phyloP scores from a whole-genome alignment of 2,113 vertebrate genomes.

The Tiliqua scincoides region DNA sequence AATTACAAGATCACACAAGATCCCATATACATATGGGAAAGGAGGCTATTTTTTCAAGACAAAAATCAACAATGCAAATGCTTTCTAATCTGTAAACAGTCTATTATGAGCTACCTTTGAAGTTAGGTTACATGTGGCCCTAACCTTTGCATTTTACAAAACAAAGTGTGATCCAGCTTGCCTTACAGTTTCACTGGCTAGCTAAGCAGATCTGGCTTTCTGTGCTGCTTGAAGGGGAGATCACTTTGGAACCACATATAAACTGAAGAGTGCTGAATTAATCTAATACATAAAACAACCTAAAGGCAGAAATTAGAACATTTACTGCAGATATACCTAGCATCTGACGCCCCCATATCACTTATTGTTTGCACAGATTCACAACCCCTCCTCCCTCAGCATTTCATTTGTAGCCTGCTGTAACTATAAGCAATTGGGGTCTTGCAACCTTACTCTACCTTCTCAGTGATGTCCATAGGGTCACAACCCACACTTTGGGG shows the following conservation, averaged over 20 bases:
- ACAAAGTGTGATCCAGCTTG: background rate
- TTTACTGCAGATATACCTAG: background rate
- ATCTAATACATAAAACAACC: background rate
- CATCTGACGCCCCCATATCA: background rate
- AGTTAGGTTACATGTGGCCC: background rate
- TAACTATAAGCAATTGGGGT: background rate
- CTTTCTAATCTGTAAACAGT: no score
- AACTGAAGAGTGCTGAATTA: background rate
- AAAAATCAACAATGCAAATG: background rate
- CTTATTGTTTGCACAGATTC: background rate
- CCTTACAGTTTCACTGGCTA: background rate
- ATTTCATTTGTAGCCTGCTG: background rate
- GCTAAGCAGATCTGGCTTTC: background rate
- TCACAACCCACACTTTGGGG: background rate
- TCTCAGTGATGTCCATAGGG: background rate
- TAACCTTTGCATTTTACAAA: background rate
- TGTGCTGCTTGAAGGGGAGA: background rate
- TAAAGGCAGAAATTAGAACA: background rate
- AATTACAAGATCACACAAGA: background rate
- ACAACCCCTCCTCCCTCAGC: background rate
- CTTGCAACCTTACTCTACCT: background rate
- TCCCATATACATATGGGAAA: no score
- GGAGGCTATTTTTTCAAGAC: background rate
- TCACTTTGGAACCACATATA: background rate
- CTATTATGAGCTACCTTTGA: background rate